Base-by-base conservation (phyloP, 2,113 vertebrate genomes). In the Dunckerocampus dactyliophorus region DNA sequence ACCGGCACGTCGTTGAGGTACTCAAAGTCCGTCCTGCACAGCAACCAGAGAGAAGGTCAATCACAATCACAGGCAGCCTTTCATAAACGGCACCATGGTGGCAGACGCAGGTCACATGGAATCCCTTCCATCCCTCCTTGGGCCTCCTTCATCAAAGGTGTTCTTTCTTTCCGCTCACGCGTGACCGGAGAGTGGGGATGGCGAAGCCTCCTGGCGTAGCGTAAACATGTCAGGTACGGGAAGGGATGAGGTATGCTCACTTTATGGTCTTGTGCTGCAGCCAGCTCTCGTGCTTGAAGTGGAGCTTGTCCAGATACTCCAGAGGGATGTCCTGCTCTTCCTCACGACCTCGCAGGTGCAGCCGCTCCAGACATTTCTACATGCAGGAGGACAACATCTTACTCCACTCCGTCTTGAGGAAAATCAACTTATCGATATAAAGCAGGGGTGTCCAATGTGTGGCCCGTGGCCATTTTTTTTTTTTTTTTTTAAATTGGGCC, bases 241-340 rank as follows among this genome's bases (percentile, higher is more conserved):
- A 16, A 15, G 6, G 49, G 59, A 12, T 8, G n/a, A 49, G 11
- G 20, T 3, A n/a, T 8, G 13, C 89, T 84, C 88, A 98, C 96
- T 69, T 88, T 88, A 94, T 81, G 0, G 90, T 95, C 77, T 89
- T 92, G 59, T 95, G 90, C 79, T 95, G 93, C 61, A 99, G 92
- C 96, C 95, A 99, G 75, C 90, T 94, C 75, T 99, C 96, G 0
- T 98, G 96, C 62, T 96, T 99, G 62, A 89, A 91, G 67, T 98
- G 95, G 62, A 99, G 95, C 56, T 95, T 97, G 84, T 98, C 93
- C 79, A 98, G 82, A 72, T 98, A 99, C 56, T 97, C 95, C 73
- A 96, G 87, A 16, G 93, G 94, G 80, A 99, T 95, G 51, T 90
- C 93, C 73, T 96, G 93, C 47, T 99, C 96, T 76, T 98, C 96